Evolutionary conservation across 2,113 vertebrate genomes (phyloP).

Genomic region (Chlamydotis undulata): DNA sequence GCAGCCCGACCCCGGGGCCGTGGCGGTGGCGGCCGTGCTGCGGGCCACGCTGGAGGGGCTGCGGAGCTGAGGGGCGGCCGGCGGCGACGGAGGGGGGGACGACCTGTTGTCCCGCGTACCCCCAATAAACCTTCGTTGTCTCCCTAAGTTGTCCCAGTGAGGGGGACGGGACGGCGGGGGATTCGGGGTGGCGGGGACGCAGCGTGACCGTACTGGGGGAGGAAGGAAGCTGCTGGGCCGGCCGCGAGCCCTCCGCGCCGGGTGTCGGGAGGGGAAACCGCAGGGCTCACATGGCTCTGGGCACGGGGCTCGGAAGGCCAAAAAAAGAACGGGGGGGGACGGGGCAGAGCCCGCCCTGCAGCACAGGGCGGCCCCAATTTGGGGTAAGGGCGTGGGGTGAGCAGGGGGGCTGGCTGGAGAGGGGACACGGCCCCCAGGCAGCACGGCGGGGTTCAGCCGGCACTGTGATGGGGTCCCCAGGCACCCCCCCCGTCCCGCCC

Average conservation of each 20-base stretch:
- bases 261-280: neutral
- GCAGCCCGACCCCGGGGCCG: constrained; percentile 88
- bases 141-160: accelerated
- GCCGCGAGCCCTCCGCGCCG: neutral
- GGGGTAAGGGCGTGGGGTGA: neutral
- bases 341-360: too few relatives aligned
- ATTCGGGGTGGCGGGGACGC: too few relatives aligned
- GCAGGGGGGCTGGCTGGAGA: too few relatives aligned
- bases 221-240: neutral
- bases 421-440: too few relatives aligned
- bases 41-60: constrained; percentile 78
- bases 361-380: neutral
- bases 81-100: too few relatives aligned
- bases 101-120: accelerated
- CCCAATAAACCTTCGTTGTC: neutral
- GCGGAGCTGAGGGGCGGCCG: neutral
- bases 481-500: neutral
- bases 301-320: neutral
- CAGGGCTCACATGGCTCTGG: neutral
- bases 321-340: neutral
- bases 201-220: neutral
- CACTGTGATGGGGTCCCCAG: accelerated
- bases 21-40: constrained; percentile 83
- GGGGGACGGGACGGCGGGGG: neutral
- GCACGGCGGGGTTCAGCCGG: too few relatives aligned